These are phyloP conservation scores for Polietes domitor DNA, from an alignment of 2,888 invertebrate species.

Conservation along the genomic window DNA sequence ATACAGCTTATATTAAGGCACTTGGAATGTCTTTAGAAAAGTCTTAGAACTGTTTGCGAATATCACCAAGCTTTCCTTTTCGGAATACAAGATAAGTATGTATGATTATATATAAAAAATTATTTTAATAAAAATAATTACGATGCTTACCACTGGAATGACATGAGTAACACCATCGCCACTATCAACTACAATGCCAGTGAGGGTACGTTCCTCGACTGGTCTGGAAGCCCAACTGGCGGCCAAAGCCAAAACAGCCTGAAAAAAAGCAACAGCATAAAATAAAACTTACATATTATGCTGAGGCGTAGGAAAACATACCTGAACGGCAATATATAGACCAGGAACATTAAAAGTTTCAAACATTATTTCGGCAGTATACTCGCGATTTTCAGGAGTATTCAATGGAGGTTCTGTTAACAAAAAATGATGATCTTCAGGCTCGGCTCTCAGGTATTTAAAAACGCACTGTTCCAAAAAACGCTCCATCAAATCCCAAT, in stretches of 20 bases:
- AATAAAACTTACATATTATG: neutral
- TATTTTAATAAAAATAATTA: too few species aligned
- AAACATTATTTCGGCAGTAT: constrained; percentile 99
- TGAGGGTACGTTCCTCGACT: constrained; percentile 94
- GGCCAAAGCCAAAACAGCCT: constrained; percentile 96
- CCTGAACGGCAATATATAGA: constrained; percentile 98
- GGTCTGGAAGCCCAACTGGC: constrained; percentile 98
- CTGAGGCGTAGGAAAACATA: constrained; percentile 47
- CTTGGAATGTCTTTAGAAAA: too few species aligned
- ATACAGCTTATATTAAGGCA: too few species aligned
- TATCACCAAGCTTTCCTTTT: too few species aligned
- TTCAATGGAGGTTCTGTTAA: constrained; percentile 99
- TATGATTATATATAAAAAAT: too few species aligned
- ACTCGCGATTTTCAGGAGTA: constrained; percentile 98
- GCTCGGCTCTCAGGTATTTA: constrained; percentile 98
- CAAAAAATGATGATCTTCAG: constrained; percentile 99
- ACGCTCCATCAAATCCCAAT: constrained; percentile 99
- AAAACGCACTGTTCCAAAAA: constrained; percentile 99
- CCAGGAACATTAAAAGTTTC: constrained; percentile 99
- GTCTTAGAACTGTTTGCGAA: too few species aligned
- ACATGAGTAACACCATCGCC: constrained; percentile 99
- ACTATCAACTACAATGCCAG: constrained; percentile 99
- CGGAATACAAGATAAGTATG: too few species aligned
- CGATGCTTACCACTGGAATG: constrained; percentile 96
- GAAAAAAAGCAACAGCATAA: constrained; percentile 34